Evolutionary conservation across 2,113 vertebrate genomes (phyloP), one percentile per base, ranked within the genome.

Genomic region (Gallinago media): DNA sequence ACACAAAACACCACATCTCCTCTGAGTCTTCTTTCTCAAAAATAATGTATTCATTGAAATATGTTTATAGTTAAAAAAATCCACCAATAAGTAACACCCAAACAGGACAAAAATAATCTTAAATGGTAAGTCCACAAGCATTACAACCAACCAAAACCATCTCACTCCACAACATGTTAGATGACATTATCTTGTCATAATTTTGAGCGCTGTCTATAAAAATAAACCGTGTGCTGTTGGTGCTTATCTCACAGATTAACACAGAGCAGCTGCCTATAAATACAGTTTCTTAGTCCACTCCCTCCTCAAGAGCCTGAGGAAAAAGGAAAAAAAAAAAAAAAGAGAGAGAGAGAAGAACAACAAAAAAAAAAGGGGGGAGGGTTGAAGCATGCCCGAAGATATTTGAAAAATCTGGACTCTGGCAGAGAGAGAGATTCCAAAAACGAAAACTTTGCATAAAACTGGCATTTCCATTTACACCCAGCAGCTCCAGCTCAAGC

Each of bases 241-340:
- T 72, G 56, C 73, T 92, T 96, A 92, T 96, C 86, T 91, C 42
- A 5, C 12, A 95, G 80, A 96, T 81, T 92, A 94, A 89, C 65
- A 81, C 32, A 61, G 38, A 89, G 42, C 61, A 94, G 63, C 54
- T 89, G 92, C 58, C 70, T 46, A 55, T 23, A 81, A 93, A 88
- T 66, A 59, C 3, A 93, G 75, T 15, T 15, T 89, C 76, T 79
- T 44, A 16, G 27, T 34, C 62, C 54, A 58, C 29, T 88, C 50
- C 40, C 49, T 68, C 20, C 50, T 50, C 47, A 77, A 27, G 0
- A 85, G 50, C 36, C 42, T 62, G 40, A 87, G 23, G 5, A 29
- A 13, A 19, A 62, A 27, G 40, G 40, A 21, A 32, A 38, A 44
- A 21, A 32, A 38, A 9, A 38, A 38, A 38, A 9, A 38, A 38